A percentile compares a stretch with the other conserved stretches of the same genome.
phyloP scores from a whole-genome alignment of 2,888 invertebrate genomes.

The Ectemnius lituratus region DNA sequence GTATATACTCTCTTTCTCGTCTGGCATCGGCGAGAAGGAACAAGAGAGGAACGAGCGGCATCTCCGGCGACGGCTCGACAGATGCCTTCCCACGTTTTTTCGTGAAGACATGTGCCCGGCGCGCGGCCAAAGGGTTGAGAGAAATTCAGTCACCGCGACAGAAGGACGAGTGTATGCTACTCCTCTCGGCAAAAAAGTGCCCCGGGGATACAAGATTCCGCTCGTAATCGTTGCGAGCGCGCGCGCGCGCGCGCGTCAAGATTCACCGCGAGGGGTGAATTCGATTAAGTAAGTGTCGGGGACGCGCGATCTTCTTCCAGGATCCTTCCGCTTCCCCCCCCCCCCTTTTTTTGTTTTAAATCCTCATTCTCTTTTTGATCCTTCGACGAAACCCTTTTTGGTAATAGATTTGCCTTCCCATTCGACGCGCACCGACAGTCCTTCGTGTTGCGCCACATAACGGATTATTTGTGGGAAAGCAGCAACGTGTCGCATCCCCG shows the following conservation, averaged over 20 bases:
- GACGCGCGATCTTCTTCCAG: slow-evolving; percentile 48
- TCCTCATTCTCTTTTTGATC: too few relatives aligned
- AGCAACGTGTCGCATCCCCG: neutral
- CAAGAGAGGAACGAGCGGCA: slow-evolving; percentile 50
- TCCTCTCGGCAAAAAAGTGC: slow-evolving; percentile 64
- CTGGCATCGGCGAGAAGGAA: slow-evolving; percentile 27
- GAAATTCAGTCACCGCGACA: slow-evolving; percentile 59
- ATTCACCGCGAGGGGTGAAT: slow-evolving; percentile 71
- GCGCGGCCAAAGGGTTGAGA: slow-evolving; percentile 71
- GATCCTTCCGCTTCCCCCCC: slow-evolving; percentile 27
- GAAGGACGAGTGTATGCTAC: neutral
- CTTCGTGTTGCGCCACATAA: too few relatives aligned
- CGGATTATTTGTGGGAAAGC: too few relatives aligned
- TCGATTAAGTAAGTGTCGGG: slow-evolving; percentile 65
- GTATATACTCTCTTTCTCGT: too few relatives aligned
- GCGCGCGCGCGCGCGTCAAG: slow-evolving; percentile 55
- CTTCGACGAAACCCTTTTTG: too few relatives aligned
- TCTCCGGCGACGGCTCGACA: slow-evolving; percentile 61
- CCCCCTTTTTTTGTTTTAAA: neutral
- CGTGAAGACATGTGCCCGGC: slow-evolving; percentile 72
- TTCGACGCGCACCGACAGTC: neutral
- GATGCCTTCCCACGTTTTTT: slow-evolving; percentile 75
- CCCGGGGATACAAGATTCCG: slow-evolving; percentile 65
- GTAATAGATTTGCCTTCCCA: neutral
- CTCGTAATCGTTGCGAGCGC: slow-evolving; percentile 58